Conservation (phyloP, 2,888 invertebrate species). For the Thymelicus sylvestris region DNA sequence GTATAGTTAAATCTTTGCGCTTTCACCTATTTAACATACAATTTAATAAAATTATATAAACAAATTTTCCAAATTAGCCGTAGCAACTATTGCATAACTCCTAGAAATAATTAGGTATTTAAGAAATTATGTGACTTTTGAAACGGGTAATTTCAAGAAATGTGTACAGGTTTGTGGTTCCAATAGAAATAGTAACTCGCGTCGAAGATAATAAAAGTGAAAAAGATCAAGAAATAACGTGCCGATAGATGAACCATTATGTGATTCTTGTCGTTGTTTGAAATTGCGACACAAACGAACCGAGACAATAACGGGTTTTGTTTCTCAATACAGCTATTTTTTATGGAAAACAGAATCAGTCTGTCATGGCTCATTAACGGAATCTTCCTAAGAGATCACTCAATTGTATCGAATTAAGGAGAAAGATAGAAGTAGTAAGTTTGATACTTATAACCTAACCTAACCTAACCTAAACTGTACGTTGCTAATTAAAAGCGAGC, state of each 20-base stretch:
- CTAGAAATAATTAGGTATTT: too few relatives aligned
- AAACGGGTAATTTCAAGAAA: too few relatives aligned
- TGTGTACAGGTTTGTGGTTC: neutral
- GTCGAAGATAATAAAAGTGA: neutral
- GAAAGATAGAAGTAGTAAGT: neutral
- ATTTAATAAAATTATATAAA: too few relatives aligned
- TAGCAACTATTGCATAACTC: too few relatives aligned
- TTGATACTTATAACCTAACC: too few relatives aligned
- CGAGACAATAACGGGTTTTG: constrained; percentile 59
- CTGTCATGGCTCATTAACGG: constrained; percentile 37
- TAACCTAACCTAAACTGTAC: neutral
- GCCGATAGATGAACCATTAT: neutral
- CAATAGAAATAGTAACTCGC: too few relatives aligned
- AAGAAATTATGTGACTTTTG: too few relatives aligned
- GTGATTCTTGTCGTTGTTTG: constrained; percentile 10
- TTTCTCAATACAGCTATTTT: constrained; percentile 57
- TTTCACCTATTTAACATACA: too few relatives aligned
- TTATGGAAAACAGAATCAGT: constrained; percentile 61
- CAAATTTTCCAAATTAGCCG: too few relatives aligned
- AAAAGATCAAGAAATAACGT: constrained; percentile 6
- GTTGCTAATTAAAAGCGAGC: too few relatives aligned
- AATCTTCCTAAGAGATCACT: constrained; percentile 29
- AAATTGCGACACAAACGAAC: constrained; percentile 44
- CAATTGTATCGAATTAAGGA: constrained; percentile 25
- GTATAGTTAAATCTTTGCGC: too few relatives aligned